Conservation (phyloP, 2,113 vertebrate genomes). For the Castor canadensis region DNA sequence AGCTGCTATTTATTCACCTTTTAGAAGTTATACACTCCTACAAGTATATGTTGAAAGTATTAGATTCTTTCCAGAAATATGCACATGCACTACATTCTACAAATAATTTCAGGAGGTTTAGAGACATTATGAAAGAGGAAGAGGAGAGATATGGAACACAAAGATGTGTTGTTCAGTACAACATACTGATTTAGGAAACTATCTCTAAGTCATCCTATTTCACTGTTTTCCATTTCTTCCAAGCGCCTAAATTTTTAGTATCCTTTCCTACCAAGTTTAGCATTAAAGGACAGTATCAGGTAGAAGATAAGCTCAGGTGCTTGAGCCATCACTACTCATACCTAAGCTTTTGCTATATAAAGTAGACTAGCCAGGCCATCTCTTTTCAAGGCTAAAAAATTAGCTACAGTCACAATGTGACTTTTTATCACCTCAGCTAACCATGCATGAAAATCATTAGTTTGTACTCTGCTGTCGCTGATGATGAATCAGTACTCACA, state of each 20-base stretch:
- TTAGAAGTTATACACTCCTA: background rate
- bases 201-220: background rate
- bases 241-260: background rate
- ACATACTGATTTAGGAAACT: background rate
- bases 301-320: background rate
- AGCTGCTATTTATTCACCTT: background rate
- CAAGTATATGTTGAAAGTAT: background rate
- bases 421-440: background rate
- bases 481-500: background rate
- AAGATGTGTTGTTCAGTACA: background rate
- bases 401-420: background rate
- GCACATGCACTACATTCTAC: background rate
- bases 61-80: background rate
- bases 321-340: background rate
- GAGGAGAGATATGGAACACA: background rate
- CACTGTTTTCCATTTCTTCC: background rate
- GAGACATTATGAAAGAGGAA: background rate
- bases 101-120: background rate
- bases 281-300: background rate
- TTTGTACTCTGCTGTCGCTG: background rate
- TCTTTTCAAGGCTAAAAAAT: slow-evolving; percentile 13
- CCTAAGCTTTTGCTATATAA: background rate
- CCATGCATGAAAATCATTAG: background rate
- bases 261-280: background rate
- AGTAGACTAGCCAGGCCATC: background rate